Conservation (phyloP, 2,888 invertebrate species). For the Lampropteryx suffumata region DNA sequence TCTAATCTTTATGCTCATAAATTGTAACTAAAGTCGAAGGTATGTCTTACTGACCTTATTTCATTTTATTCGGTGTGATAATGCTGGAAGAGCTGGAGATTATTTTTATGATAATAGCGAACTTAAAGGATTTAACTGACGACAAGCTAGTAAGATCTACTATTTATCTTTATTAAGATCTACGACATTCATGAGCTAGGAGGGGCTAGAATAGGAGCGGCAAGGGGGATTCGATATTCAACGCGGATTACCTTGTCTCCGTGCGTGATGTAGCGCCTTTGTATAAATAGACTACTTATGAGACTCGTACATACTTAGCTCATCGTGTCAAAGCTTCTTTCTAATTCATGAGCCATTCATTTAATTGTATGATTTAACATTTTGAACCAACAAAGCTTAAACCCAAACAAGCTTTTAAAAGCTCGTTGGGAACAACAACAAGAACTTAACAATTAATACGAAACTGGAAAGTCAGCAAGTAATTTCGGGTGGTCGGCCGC, state of each 20-base stretch:
- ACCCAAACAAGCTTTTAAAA: slow-evolving; percentile 15
- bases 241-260: slow-evolving; percentile 48
- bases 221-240: slow-evolving; percentile 45
- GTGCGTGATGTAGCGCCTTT: slow-evolving; percentile 34
- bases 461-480: slow-evolving; percentile 45
- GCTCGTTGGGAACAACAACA: slow-evolving; percentile 22
- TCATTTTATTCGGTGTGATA: slow-evolving; percentile 33
- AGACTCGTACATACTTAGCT: slow-evolving; percentile 18
- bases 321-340: slow-evolving; percentile 14
- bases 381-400: slow-evolving; percentile 12
- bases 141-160: slow-evolving; percentile 46
- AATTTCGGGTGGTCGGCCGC: slow-evolving; percentile 53
- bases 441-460: slow-evolving; percentile 39
- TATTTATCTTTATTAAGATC: slow-evolving; percentile 66
- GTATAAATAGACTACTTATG: slow-evolving; percentile 31
- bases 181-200: slow-evolving; percentile 47
- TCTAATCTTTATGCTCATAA: slow-evolving; percentile 43
- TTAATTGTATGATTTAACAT: slow-evolving; percentile 11
- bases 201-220: slow-evolving; percentile 44
- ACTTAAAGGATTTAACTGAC: slow-evolving; percentile 44
- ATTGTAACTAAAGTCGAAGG: slow-evolving; percentile 37
- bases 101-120: slow-evolving; percentile 48
- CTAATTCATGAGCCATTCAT: slow-evolving; percentile 20
- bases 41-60: slow-evolving; percentile 48
- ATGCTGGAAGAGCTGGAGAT: slow-evolving; percentile 33